Base-by-base conservation (phyloP, 2,888 invertebrate species). In the Steinernema carpocapsae region DNA sequence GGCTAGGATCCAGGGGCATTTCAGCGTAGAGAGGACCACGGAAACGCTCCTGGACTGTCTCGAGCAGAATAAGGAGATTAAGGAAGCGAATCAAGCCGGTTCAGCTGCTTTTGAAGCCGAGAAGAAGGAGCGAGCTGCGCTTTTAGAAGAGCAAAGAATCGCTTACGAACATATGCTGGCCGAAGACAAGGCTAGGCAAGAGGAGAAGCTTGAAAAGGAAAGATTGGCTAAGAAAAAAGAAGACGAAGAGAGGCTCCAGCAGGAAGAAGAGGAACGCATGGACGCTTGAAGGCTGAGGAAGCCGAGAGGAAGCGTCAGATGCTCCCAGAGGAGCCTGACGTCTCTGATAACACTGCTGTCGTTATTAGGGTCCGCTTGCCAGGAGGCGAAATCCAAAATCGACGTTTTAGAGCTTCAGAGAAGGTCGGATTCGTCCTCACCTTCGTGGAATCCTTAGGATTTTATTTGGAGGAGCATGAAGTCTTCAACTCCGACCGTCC, bases 361-460 rank as follows among this genome's bases (percentile, higher is more conserved):
- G n/a, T n/a, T n/a, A 17, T 56, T 4, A 19, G 56, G 26, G 22
- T 56, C 26, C 56, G 56, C 14, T 14, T 56, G 2, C 56, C 56
- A 6, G 56, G 56, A 26, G 56, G 56, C 56, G 24, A 22, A 56
- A 12, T 56, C 22, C 24, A 24, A 4, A 26, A 56, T 26, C 56
- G 56, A 4, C 22, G 56, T 4, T 56, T 56, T 22, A 56, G 56
- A 14, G 26, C 56, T 22, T 56, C 56, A 1, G 56, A 56, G 24
- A 56, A 56, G 24, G 6, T 56, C 2, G 56, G 24, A 19, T 26
- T 56, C 56, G 24, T 56, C 19, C 56, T 56, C 2, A 12, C 22
- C 56, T 56, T 56, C 56, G 56, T 56, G 19, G 56, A 56, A 22
- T 56, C 56, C 22, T 22, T 19, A 7, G 56, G 56, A 2, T 56